Percentiles rank a stretch among this genome's conserved stretches.
Evolutionary conservation across 2,888 invertebrate genomes (phyloP).

Genomic region (Junonia oenone): DNA sequence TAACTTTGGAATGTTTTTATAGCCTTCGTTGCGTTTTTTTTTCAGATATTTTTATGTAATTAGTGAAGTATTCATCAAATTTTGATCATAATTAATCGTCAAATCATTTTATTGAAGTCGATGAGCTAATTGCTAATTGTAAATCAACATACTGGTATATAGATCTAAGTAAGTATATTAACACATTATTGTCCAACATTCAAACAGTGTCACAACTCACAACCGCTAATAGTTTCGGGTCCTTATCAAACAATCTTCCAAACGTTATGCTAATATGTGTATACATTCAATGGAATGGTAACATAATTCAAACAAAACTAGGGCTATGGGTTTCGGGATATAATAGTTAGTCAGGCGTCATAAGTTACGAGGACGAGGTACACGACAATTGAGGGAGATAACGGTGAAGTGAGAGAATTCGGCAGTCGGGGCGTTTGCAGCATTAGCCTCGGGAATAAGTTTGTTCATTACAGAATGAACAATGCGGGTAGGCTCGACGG

Average conservation of each 20-base stretch:
- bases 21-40: background rate
- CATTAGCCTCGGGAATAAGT: constrained; percentile 74
- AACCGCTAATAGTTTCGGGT: constrained; percentile 58
- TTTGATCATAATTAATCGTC: background rate
- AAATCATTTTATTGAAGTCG: background rate
- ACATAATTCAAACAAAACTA: constrained; percentile 70
- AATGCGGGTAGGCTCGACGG: constrained; percentile 71
- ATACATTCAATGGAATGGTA: constrained; percentile 55
- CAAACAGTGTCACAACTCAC: constrained; percentile 22
- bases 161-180: background rate
- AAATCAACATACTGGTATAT: background rate
- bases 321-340: constrained; percentile 59
- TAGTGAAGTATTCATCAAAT: background rate
- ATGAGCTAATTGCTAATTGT: background rate
- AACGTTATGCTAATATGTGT: constrained; percentile 59
- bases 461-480: constrained; percentile 76
- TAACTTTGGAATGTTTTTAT: background rate
- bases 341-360: constrained; percentile 41
- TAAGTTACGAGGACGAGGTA: constrained; percentile 43
- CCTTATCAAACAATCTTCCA: constrained; percentile 61
- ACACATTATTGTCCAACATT: constrained; percentile 3
- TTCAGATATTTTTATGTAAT: background rate
- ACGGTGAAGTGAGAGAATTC: constrained; percentile 60
- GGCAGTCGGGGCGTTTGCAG: constrained; percentile 54
- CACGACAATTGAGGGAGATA: constrained; percentile 60